A percentile compares a stretch with the other conserved stretches of the same genome.
Evolutionary conservation across 2,797 vertebrate genomes (phyloP).

Genomic region (Apodemus agrarius): DNA sequence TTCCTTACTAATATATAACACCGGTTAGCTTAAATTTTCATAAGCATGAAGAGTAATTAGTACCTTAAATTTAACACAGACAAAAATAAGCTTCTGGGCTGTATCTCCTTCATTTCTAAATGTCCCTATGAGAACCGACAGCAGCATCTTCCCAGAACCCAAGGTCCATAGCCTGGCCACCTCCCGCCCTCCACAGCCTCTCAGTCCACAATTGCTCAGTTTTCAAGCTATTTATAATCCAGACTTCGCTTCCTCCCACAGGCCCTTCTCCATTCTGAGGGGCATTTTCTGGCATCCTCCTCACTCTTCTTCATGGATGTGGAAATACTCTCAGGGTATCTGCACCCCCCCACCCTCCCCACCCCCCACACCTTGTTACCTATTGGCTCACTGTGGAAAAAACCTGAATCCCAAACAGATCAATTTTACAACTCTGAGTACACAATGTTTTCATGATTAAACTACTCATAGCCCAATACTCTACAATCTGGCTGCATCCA

Average conservation of each 20-base stretch:
- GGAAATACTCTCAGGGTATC: neutral
- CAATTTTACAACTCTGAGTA: neutral
- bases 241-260: neutral
- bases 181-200: neutral
- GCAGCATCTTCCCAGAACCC: neutral
- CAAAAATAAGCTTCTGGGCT: neutral
- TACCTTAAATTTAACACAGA: slow-evolving; percentile 3
- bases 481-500: slow-evolving; percentile 15
- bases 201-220: neutral
- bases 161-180: slow-evolving; percentile 17
- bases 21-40: slow-evolving; percentile 10
- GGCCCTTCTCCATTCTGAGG: neutral
- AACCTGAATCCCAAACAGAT: neutral
- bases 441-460: neutral
- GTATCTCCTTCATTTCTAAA: slow-evolving; percentile 37
- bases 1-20: slow-evolving; percentile 15
- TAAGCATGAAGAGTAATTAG: neutral
- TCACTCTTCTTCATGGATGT: neutral
- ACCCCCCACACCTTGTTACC: neutral
- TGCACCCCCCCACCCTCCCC: neutral
- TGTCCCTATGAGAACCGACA: neutral
- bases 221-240: slow-evolving; percentile 50
- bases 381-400: neutral
- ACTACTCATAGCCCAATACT: neutral
- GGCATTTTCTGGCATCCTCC: neutral